Conservation (phyloP, 2,797 vertebrate species). For the Podarcis lilfordi region DNA sequence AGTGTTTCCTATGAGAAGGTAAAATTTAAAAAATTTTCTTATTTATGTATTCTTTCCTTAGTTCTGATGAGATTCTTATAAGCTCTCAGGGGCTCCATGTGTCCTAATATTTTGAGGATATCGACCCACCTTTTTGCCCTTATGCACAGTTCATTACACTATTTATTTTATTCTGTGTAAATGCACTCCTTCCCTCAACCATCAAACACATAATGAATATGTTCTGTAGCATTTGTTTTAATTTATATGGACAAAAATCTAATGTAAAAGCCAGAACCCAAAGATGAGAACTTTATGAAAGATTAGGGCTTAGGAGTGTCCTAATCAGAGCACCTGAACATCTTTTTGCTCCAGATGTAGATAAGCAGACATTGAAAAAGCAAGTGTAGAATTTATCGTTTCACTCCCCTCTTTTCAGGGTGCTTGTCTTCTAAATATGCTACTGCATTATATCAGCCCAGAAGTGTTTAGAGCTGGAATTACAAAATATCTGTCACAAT, state of each 20-base stretch:
- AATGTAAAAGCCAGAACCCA: background rate
- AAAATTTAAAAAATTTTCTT: background rate
- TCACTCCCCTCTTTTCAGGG: constrained; percentile 78
- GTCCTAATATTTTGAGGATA: background rate
- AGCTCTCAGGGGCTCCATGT: background rate
- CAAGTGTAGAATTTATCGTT: background rate
- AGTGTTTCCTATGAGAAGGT: constrained; percentile 94
- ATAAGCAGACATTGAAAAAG: background rate
- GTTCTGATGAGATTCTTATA: background rate
- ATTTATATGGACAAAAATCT: background rate
- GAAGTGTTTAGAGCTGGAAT: constrained; percentile 88
- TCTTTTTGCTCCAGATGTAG: background rate
- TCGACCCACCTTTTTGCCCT: background rate
- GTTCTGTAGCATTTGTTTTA: background rate
- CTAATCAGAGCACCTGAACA: background rate
- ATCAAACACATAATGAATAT: background rate
- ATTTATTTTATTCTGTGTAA: background rate
- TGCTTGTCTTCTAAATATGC: constrained; percentile 92
- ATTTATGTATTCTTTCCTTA: background rate
- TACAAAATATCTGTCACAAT: constrained; percentile 85
- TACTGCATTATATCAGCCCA: constrained; percentile 87
- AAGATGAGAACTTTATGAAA: background rate
- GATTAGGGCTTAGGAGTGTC: background rate
- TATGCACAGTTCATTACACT: background rate
- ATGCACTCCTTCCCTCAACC: background rate